phyloP scores from a whole-genome alignment of 2,888 invertebrate genomes.

The Phaonia tiefii region DNA sequence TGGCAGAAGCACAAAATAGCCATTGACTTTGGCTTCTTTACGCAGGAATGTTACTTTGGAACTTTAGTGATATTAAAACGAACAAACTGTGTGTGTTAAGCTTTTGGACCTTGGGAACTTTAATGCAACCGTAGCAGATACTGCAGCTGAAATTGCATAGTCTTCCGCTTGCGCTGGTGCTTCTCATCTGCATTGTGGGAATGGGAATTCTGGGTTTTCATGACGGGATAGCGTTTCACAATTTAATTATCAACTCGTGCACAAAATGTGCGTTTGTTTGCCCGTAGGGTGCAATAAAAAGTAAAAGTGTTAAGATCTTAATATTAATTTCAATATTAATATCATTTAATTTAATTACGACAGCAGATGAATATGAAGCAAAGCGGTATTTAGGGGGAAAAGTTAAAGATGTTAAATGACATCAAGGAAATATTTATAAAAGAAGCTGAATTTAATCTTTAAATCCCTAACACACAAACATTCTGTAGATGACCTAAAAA shows the following conservation, averaged over 20 bases:
- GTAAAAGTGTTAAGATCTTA: conserved; percentile 53
- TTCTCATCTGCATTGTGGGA: conserved; percentile 6
- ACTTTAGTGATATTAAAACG: neutral
- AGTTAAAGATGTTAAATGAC: too few relatives aligned
- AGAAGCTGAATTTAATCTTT: too few relatives aligned
- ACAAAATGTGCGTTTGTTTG: conserved; percentile 1
- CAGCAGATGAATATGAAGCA: too few relatives aligned
- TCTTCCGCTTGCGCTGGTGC: conserved; percentile 18
- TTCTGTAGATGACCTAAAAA: too few relatives aligned
- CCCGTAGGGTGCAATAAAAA: conserved; percentile 29
- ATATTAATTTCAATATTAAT: conserved; percentile 55
- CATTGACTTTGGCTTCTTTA: conserved; percentile 56
- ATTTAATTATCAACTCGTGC: conserved; percentile 24
- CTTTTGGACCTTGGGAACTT: conserved; percentile 54
- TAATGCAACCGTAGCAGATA: conserved; percentile 16
- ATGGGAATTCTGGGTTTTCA: conserved; percentile 48
- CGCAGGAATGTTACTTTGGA: conserved; percentile 28
- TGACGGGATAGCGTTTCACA: neutral
- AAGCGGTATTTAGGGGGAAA: too few relatives aligned
- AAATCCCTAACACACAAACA: too few relatives aligned
- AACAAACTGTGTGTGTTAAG: conserved; percentile 32
- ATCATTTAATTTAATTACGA: conserved; percentile 44
- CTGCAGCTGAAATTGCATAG: conserved; percentile 33
- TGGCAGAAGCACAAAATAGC: conserved; percentile 58
- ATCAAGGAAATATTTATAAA: too few relatives aligned